These are phyloP conservation scores for Struthio camelus DNA, from an alignment of 2,113 vertebrate genomes.

Conservation along the genomic window DNA sequence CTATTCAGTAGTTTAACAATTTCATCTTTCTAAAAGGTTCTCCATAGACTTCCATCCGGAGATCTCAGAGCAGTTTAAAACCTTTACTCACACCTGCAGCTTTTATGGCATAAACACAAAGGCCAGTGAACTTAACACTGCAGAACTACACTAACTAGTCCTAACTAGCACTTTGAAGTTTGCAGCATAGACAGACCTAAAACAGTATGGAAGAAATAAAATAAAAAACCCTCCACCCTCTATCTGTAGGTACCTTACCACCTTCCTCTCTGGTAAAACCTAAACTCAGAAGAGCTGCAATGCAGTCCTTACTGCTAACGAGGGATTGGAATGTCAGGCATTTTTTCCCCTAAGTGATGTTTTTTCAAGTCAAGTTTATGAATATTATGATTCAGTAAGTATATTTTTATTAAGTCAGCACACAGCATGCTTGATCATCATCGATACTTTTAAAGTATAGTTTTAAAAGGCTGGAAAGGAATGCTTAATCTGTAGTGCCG, in stretches of 20 bases:
- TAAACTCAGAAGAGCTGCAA: neutral
- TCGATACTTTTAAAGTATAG: neutral
- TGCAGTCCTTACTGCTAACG: rapidly evolving
- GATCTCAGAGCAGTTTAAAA: neutral
- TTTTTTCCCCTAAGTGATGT: neutral
- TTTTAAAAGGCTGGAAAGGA: slow-evolving; percentile 50
- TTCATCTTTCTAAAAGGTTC: neutral
- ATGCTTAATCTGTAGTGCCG: slow-evolving; percentile 41
- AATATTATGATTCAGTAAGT: neutral
- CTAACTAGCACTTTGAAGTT: neutral
- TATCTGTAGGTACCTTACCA: neutral
- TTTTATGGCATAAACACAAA: neutral
- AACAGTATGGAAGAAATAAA: neutral
- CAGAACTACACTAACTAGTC: neutral
- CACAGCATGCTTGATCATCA: neutral
- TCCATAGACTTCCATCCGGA: neutral
- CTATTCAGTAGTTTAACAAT: neutral
- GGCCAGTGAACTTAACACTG: neutral
- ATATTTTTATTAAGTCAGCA: neutral
- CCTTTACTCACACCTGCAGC: neutral
- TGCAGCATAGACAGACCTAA: neutral
- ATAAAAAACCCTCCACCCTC: neutral
- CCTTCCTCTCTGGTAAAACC: neutral
- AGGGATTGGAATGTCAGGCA: neutral
- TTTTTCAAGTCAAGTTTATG: neutral